Conservation (phyloP, 92 coral and sea anemone species). For the Bergia sp. region DNA sequence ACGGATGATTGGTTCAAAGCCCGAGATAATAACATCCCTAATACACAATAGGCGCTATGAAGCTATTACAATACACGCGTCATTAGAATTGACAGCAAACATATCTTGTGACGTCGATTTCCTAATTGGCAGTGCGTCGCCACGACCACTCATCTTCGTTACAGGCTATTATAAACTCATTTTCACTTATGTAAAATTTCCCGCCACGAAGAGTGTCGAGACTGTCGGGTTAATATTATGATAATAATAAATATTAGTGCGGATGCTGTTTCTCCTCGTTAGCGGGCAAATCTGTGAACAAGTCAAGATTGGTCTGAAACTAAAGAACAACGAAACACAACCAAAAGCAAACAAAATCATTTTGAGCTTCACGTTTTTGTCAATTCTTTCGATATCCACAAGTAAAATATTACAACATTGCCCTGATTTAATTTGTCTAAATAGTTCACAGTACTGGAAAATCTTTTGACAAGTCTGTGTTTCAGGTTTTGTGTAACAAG, state of each 20-base stretch:
- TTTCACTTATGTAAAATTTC: constrained; percentile 37
- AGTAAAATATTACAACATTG: background rate
- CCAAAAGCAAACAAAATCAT: constrained; percentile 12
- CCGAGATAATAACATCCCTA: constrained; percentile 57
- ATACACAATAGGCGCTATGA: constrained; percentile 39
- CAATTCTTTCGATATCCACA: constrained; percentile 6
- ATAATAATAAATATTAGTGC: constrained; percentile 12
- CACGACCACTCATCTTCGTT: constrained; percentile 24
- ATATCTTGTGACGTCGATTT: constrained; percentile 48
- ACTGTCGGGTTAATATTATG: background rate
- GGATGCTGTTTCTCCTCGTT: background rate
- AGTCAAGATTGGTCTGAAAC: background rate
- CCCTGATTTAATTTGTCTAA: background rate
- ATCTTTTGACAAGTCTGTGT: background rate
- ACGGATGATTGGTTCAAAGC: constrained; percentile 74
- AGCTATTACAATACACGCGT: constrained; percentile 62
- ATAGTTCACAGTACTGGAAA: background rate
- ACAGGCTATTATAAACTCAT: constrained; percentile 41
- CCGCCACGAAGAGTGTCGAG: constrained; percentile 20
- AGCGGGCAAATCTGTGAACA: background rate
- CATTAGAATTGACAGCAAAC: constrained; percentile 71
- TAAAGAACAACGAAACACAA: background rate
- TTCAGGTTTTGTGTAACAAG: background rate
- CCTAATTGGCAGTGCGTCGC: constrained; percentile 34
- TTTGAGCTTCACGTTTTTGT: constrained; percentile 19